phyloP scores from a whole-genome alignment of 1,140 invertebrate species.

The Harlomillsia oculata region DNA sequence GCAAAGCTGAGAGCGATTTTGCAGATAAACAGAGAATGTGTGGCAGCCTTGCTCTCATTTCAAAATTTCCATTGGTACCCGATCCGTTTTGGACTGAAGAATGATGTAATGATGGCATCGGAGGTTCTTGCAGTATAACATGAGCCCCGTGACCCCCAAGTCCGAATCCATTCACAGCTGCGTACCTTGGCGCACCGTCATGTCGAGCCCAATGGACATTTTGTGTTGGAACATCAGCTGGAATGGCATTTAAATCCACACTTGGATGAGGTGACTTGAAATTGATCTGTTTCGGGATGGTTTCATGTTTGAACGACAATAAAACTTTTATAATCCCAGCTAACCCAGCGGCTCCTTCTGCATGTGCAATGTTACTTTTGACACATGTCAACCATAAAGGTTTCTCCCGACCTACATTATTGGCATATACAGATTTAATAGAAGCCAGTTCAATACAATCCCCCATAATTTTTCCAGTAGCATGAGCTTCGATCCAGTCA shows the following conservation, averaged over 20 bases:
- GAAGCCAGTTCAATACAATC: constrained; percentile 37
- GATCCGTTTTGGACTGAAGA: no score
- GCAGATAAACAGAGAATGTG: constrained; percentile 6
- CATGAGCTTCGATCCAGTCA: constrained; percentile 51
- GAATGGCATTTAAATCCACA: neutral
- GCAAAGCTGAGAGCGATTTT: constrained; percentile 5
- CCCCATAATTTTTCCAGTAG: constrained; percentile 49
- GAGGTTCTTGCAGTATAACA: constrained; percentile 13
- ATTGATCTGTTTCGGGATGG: neutral
- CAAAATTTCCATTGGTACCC: neutral
- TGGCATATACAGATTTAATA: constrained; percentile 45
- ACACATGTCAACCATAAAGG: constrained; percentile 46
- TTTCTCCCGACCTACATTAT: constrained; percentile 35
- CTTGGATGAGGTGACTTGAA: neutral
- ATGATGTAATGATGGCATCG: neutral
- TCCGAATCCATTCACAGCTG: constrained; percentile 14
- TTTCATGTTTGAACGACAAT: neutral
- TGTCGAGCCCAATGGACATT: neutral
- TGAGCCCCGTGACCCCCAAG: constrained; percentile 13
- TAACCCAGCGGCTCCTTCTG: constrained; percentile 43
- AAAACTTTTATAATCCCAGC: constrained; percentile 4
- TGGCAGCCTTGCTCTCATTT: neutral
- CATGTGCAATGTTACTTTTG: constrained; percentile 53
- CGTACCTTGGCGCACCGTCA: neutral
- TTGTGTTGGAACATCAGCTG: neutral